phyloP scores from a whole-genome alignment of 2,113 vertebrate species.

The Menidia beryllina region DNA sequence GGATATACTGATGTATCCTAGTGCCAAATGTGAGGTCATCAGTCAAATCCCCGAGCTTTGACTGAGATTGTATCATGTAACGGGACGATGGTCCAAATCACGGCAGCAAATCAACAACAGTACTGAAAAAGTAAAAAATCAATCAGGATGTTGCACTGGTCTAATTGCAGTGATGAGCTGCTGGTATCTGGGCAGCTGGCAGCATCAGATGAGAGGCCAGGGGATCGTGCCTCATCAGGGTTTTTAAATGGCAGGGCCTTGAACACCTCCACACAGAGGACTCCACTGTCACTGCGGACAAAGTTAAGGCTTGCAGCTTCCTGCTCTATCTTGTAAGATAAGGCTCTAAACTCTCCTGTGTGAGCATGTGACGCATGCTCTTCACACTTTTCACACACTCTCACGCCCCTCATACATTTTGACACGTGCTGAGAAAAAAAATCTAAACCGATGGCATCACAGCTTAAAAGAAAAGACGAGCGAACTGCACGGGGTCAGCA shows the following conservation, averaged over 20 bases:
- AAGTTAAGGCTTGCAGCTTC: no score
- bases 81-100: no score
- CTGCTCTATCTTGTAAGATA: no score
- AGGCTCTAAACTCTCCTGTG: not conserved
- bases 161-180: no score
- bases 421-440: not conserved
- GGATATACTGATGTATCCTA: not conserved
- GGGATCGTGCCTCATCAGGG: no score
- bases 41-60: no score
- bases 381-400: not conserved
- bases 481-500: not conserved
- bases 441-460: not conserved
- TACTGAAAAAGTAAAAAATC: no score
- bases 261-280: not conserved
- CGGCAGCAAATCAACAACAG: no score
- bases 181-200: no score
- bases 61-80: no score
- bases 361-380: not conserved
- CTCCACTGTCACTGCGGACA: not conserved
- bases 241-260: not conserved
- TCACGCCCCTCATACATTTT: not conserved
- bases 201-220: no score
- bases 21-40: not conserved
- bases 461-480: not conserved
- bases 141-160: no score